Evolutionary conservation across 2,113 vertebrate species (phyloP).

Genomic region (Tupaia chinensis): DNA sequence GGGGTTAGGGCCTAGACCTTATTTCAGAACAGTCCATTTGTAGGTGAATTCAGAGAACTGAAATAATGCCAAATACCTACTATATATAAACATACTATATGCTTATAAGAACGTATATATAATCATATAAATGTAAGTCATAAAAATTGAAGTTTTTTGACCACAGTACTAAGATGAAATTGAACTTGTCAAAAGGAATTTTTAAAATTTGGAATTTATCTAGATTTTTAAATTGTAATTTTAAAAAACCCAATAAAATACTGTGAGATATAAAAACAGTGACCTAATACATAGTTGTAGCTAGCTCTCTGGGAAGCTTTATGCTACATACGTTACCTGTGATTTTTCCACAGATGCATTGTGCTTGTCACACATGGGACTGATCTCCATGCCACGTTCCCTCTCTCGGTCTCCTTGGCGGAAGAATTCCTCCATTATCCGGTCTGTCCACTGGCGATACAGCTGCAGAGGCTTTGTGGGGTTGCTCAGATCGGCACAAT

Average conservation of each 20-base stretch:
- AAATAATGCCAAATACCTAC: neutral
- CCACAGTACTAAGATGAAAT: neutral
- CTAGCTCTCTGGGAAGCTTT: neutral
- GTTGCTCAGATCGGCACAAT: slow-evolving; percentile 99
- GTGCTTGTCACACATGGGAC: slow-evolving; percentile 99
- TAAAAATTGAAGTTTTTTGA: neutral
- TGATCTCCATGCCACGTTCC: slow-evolving; percentile 99
- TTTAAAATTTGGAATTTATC: too few relatives aligned
- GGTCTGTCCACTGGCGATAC: slow-evolving; percentile 98
- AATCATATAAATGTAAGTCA: neutral
- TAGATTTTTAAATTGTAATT: neutral
- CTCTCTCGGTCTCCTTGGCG: slow-evolving; percentile 97
- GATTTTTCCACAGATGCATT: slow-evolving; percentile 98
- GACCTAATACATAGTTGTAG: neutral
- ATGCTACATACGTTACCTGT: slow-evolving; percentile 89
- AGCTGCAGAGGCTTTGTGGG: slow-evolving; percentile 98
- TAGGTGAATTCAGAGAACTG: neutral
- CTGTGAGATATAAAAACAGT: too few relatives aligned
- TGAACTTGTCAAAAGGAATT: neutral
- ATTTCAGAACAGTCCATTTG: slow-evolving; percentile 10
- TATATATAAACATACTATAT: neutral
- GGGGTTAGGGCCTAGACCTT: neutral
- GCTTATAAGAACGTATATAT: neutral
- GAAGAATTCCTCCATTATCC: slow-evolving; percentile 99
- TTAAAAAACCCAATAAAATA: neutral